Base-by-base conservation (phyloP, 2,888 invertebrate genomes). In the Carterocephalus palaemon region DNA sequence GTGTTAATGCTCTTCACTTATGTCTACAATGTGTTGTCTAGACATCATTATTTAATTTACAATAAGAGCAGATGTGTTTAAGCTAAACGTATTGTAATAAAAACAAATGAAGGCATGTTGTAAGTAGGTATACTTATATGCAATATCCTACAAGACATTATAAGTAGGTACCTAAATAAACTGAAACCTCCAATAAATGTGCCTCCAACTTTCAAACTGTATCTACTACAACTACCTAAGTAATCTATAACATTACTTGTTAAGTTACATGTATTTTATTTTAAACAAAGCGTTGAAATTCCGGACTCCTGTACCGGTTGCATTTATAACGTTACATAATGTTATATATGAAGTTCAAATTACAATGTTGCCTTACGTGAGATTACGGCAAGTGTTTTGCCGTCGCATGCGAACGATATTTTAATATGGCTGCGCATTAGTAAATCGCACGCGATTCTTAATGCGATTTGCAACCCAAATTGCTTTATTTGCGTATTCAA, bases 391-490 rank as follows among this genome's bases (percentile, higher is more conserved):
- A n/a, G n/a, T n/a, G n/a, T n/a, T 22, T 24, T 19, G 17, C 7
- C 19, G 17, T 24, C 41, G 32, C 32, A 41, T 24, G 19, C 41
- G 32, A 13, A 22, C 22, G 20, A 7, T 16, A 7, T 16, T 13
- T 22, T 34, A 12, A 28, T 39, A 33, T 34, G 24, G 28, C 13
- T 20, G 34, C 38, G 39, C 26, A 50, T 46, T 48, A 41, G 31
- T 15, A 39, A 28, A 33, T 45, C 46, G 37, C 52, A 53, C 52
- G 52, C 52, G 38, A 52, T 40, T 39, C 20, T 19, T 42, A 20
- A 15, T 33, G 37, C 32, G 32, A 48, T 39, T 42, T 43, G 46
- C 34, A 42, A 42, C 42, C 24, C 34, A 42, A 42, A 42, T 42
- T 28, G 26, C 33, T 42, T 33, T 42, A 42, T 42, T 42, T 42